phyloP scores from a whole-genome alignment of 2,888 invertebrate genomes.

The Stenoptilia bipunctidactyla region DNA sequence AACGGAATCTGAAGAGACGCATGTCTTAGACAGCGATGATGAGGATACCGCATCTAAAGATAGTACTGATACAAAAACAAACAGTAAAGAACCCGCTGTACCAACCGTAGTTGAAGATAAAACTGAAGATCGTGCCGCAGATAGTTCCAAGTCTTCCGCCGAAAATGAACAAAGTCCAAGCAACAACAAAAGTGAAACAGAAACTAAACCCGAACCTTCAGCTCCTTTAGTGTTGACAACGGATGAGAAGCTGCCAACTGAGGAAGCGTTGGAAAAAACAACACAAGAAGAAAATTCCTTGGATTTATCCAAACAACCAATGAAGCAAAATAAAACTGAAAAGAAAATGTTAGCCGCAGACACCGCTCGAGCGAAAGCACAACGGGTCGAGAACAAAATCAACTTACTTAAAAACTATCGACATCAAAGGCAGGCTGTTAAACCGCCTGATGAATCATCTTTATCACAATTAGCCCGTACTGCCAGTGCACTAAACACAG shows the following conservation, averaged over 20 bases:
- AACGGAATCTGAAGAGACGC: constrained; percentile 45
- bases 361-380: constrained; percentile 20
- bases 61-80: not conserved
- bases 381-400: constrained; percentile 45
- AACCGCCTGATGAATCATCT: constrained; percentile 51
- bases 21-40: constrained; percentile 55
- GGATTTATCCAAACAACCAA: constrained; percentile 17
- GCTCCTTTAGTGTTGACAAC: constrained; percentile 48
- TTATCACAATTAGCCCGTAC: constrained; percentile 55
- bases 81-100: not conserved
- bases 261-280: constrained; percentile 46
- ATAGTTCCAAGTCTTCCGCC: constrained; percentile 1
- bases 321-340: constrained; percentile 14
- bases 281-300: constrained; percentile 23
- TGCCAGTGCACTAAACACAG: constrained; percentile 50
- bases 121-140: constrained; percentile 5
- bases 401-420: constrained; percentile 61
- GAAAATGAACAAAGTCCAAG: constrained; percentile 6
- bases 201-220: constrained; percentile 17
- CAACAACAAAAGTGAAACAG: constrained; percentile 15
- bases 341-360: constrained; percentile 21
- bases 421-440: constrained; percentile 46
- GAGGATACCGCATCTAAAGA: constrained; percentile 23
- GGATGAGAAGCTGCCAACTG: constrained; percentile 52
- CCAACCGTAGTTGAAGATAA: too few species aligned